Conservation (phyloP, 1,140 invertebrate species). For the Amphibalanus amphitrite region DNA sequence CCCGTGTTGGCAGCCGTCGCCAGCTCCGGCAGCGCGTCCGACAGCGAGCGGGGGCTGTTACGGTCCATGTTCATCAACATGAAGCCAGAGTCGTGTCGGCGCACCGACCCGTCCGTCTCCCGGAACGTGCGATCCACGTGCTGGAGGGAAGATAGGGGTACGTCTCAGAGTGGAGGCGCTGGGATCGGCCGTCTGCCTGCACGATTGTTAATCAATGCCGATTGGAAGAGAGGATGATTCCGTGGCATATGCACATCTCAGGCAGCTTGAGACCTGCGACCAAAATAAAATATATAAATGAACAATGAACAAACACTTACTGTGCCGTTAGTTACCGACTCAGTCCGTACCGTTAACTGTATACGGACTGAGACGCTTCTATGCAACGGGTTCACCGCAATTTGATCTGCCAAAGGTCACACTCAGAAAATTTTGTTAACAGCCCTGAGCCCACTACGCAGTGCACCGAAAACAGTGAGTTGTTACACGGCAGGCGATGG, state of each 20-base stretch:
- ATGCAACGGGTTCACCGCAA: too few relatives aligned
- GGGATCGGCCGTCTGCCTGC: not conserved
- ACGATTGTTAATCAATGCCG: not conserved
- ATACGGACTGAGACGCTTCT: too few relatives aligned
- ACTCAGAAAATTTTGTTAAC: too few relatives aligned
- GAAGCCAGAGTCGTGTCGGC: slow-evolving; percentile 8
- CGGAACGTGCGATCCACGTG: not conserved
- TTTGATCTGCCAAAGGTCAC: too few relatives aligned
- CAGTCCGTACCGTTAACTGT: too few relatives aligned
- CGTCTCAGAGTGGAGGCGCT: not conserved
- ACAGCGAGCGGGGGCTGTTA: slow-evolving; percentile 9
- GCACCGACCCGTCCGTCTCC: not conserved
- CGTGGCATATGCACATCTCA: not conserved
- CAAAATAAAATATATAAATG: not conserved
- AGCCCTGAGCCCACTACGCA: too few relatives aligned
- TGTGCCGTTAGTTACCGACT: too few relatives aligned
- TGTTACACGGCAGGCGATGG: too few relatives aligned
- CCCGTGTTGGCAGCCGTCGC: slow-evolving; percentile 9
- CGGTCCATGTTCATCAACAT: slow-evolving; percentile 13
- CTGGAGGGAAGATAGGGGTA: not conserved
- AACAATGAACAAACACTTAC: not conserved
- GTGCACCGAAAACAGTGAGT: too few relatives aligned
- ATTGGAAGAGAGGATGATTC: not conserved
- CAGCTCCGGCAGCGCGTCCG: slow-evolving; percentile 11
- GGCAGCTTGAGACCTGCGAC: not conserved